A percentile compares a stretch with the other conserved stretches of the same genome.
These are phyloP conservation scores for Latrodectus elegans DNA, from an alignment of 2,888 invertebrate species.

Conservation along the genomic window DNA sequence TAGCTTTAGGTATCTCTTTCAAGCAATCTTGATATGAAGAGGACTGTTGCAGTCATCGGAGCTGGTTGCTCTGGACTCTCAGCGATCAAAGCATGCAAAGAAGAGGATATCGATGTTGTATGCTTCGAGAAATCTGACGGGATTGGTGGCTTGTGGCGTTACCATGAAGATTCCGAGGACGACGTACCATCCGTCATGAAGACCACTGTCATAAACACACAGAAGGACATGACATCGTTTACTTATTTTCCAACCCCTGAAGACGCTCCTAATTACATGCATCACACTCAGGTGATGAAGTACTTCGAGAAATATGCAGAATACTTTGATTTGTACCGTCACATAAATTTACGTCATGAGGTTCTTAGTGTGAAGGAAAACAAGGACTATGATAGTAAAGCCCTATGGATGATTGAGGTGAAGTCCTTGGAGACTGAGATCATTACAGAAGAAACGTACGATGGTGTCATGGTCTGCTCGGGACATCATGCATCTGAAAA, in stretches of 20 bases:
- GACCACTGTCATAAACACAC: constrained; percentile 75
- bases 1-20: no score
- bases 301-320: constrained; percentile 74
- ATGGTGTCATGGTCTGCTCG: constrained; percentile 76
- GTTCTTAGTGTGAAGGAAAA: constrained; percentile 41
- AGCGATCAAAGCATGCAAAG: constrained; percentile 74
- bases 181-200: constrained; percentile 74
- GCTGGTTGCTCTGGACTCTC: constrained; percentile 75
- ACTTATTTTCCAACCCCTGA: constrained; percentile 75
- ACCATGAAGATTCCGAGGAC: constrained; percentile 65
- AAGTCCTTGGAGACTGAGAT: not conserved
- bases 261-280: constrained; percentile 74
- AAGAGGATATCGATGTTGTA: constrained; percentile 74
- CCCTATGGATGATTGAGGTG: constrained; percentile 46
- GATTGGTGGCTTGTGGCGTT: constrained; percentile 74
- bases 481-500: constrained; percentile 76
- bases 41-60: constrained; percentile 73
- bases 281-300: constrained; percentile 73
- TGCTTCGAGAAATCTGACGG: constrained; percentile 74
- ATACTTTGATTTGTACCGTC: constrained; percentile 72
- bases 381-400: constrained; percentile 67
- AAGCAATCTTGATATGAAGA: constrained; percentile 10
- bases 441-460: constrained; percentile 69
- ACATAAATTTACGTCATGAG: constrained; percentile 73
- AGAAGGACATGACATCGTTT: constrained; percentile 75